A percentile compares a stretch with the other conserved stretches of the same genome.
Conservation (phyloP, 2,113 vertebrate species). For the Sebastes fasciatus region DNA sequence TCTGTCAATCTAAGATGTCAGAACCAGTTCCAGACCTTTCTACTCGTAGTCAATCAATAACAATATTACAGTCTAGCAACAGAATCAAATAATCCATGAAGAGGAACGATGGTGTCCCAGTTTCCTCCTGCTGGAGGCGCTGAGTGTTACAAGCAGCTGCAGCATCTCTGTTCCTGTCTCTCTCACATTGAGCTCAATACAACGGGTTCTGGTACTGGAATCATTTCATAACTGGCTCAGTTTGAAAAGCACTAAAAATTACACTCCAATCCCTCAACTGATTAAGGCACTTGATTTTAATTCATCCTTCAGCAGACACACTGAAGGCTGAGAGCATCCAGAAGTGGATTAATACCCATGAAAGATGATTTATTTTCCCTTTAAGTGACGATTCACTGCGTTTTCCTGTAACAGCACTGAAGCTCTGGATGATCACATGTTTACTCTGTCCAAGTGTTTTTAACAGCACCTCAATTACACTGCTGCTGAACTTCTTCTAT, state of each 20-base stretch:
- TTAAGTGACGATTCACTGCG: background rate
- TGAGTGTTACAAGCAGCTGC: conserved; percentile 11
- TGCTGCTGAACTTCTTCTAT: too few relatives aligned
- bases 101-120: background rate
- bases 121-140: conserved; percentile 28
- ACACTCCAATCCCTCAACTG: conserved; percentile 18
- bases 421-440: too few relatives aligned
- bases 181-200: conserved; percentile 19
- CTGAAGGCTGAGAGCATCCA: background rate
- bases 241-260: conserved; percentile 20
- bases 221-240: conserved; percentile 26
- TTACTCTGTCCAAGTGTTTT: too few relatives aligned
- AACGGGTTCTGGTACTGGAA: background rate
- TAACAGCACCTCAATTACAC: too few relatives aligned
- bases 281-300: conserved; percentile 11
- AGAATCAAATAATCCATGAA: background rate
- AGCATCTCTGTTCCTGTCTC: background rate
- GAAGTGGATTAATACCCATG: conserved; percentile 13
- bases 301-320: conserved; percentile 25
- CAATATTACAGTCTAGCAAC: background rate
- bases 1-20: background rate
- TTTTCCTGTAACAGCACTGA: too few relatives aligned
- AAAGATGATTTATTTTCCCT: conserved; percentile 12
- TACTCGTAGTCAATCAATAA: background rate
- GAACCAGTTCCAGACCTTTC: background rate